Evolutionary conservation across 2,888 invertebrate species (phyloP), one percentile per base, ranked within the genome.

Genomic region (Drosophila nr. perissopoda): DNA sequence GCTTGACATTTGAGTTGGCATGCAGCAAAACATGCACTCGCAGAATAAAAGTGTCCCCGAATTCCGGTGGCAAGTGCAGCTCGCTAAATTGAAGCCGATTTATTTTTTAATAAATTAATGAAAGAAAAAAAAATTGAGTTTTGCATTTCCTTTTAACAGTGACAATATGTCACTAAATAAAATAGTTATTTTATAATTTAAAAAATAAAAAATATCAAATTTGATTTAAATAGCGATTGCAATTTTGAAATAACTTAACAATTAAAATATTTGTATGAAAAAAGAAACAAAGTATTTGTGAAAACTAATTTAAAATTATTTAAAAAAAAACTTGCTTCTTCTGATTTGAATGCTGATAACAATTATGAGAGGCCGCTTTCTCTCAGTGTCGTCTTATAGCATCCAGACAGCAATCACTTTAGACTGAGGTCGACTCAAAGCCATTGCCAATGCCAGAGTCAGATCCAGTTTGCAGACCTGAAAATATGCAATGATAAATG

Each of bases 401-500:
- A 34, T 2, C 1, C 49, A 51, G 45, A 29, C 34, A 40, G 40
- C 72, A 64, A 64, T 73, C 58, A 49, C 27, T 31, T 53, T 31
- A 21, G 7, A 27, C 29, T n/a, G 53, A 61, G 51, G 71, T 49
- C 42, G 33, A 53, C 10, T 62, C 33, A 53, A 53, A 49, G 57
- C 57, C 63, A 42, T 29, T 18, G 29, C n/a, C 49, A 56, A 29
- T 29, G 36, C 16, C 29, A 29, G 7, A n/a, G 16, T 18, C 51
- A 29, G 29, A 31, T 2, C 16, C 29, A 21, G 40, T 16, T 29
- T 11, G n/a, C 16, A 42, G 31, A 70, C 40, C 71, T 42, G 40
- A 34, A 69, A 40, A 60, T 70, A 60, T 70, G 69, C 71, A 56
- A 60, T 33, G 45, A 21, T 58, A 45, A 69, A 54, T 60, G 36